Percentiles rank a stretch among this genome's conserved stretches.
Evolutionary conservation across 2,113 vertebrate genomes (phyloP).

Genomic region (Anguilla rostrata): DNA sequence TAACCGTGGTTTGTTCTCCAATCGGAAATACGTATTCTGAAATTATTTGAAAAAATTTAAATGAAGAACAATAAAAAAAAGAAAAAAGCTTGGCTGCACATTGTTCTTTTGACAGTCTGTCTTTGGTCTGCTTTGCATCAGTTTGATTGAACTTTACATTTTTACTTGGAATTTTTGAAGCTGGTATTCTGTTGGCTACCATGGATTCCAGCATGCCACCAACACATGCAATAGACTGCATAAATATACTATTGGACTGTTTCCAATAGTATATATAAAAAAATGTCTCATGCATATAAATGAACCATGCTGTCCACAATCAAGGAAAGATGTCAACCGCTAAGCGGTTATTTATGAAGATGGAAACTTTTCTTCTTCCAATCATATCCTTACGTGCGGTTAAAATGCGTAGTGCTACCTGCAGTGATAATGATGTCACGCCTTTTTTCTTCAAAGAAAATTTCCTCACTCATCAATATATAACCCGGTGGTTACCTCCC

Average conservation of each 20-base stretch:
- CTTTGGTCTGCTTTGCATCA: neutral
- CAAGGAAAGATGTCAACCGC: neutral
- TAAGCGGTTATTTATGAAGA: neutral
- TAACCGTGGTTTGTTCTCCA: neutral
- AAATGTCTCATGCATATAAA: neutral
- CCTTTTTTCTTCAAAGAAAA: constrained; percentile 13
- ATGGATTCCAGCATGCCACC: neutral
- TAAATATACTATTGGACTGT: neutral
- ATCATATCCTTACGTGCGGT: constrained; percentile 54
- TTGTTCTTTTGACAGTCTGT: neutral
- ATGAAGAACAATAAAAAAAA: neutral
- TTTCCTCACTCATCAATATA: neutral
- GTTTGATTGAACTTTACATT: neutral
- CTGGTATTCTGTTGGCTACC: neutral
- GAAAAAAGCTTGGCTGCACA: neutral
- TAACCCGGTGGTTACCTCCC: neutral
- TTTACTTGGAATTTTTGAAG: neutral
- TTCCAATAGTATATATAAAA: neutral
- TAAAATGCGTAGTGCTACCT: neutral
- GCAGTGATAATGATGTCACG: constrained; percentile 2
- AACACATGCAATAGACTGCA: neutral
- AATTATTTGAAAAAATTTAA: neutral
- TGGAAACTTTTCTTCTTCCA: neutral
- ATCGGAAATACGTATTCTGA: neutral
- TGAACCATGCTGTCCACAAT: neutral